phyloP scores from a whole-genome alignment of 2,113 vertebrate species.

The Pelecanus crispus region DNA sequence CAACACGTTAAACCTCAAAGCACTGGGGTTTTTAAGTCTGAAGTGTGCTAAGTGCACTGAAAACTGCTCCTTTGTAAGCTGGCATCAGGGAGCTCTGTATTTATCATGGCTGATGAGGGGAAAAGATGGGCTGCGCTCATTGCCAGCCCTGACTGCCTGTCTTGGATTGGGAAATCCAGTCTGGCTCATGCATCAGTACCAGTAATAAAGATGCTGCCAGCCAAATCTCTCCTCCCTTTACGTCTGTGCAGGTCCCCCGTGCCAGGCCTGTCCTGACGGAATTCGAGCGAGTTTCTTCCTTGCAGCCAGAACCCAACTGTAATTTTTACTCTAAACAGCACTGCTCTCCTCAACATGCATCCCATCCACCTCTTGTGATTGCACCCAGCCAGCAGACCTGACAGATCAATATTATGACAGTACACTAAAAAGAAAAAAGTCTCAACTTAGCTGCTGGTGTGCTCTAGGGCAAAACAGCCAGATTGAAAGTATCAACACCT shows the following conservation, averaged over 20 bases:
- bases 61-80: constrained; percentile 31
- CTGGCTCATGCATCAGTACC: constrained; percentile 37
- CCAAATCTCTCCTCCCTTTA: constrained; percentile 8
- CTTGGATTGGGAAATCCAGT: constrained; percentile 41
- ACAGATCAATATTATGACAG: not conserved
- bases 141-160: constrained; percentile 37
- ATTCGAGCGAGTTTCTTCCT: not conserved
- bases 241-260: constrained; percentile 5
- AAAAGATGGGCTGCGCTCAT: constrained; percentile 42
- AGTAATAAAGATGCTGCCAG: constrained; percentile 26
- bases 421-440: not conserved
- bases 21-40: not conserved
- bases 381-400: not conserved
- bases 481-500: not conserved
- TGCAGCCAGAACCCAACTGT: not conserved
- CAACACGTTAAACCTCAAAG: not conserved
- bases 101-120: constrained; percentile 36
- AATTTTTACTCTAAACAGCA: not conserved
- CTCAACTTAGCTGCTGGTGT: not conserved
- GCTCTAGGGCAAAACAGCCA: not conserved
- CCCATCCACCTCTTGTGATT: not conserved
- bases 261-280: constrained; percentile 24
- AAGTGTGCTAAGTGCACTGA: not conserved
- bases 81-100: constrained; percentile 33
- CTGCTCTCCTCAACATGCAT: not conserved